Evolutionary conservation across 35 echinoderm and acorn worm genomes (phyloP), one percentile per base, ranked within the genome.

Genomic region (Apostichopus parvimensis): DNA sequence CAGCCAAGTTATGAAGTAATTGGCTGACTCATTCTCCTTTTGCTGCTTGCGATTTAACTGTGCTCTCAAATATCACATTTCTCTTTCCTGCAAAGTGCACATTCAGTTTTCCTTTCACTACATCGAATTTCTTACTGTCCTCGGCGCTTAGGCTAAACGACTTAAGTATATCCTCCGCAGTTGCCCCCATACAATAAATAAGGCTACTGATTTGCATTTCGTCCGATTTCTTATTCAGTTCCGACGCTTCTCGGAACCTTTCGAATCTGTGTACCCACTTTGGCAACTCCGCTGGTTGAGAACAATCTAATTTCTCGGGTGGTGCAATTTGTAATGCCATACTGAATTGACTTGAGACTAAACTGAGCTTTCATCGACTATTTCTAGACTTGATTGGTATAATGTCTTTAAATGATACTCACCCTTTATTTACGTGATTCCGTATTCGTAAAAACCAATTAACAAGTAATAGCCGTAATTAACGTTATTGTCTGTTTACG

Each of bases 271-370:
- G 77, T 11, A 79, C 22, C 77, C 77, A 79, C 45, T 79, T 23
- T 23, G 77, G 11, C 77, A 11, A 79, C 45, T 79, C 77, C 22
- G 21, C 77, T 79, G 77, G 77, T 53, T 79, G 21, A 10, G 22
- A 9, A 79, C 11, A 23, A 21, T 79, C 77, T 9, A 79, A 79
- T 79, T 23, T 23, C 10, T 79, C 77, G 11, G 77, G 77, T 14
- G 77, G 77, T 79, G 77, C 45, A 26, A 79, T 14, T 79, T 79
- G 77, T 9, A 79, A 79, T 21, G 62, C 62, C 62, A 66, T 66
- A 66, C 17, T 66, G 1, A 66, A 66, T 1, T 66, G 62, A 15
- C 9, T 8, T 1, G 9, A 66, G 62, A 15, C 62, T 25, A 25
- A 25, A 25, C 24, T 25, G 24, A 25, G 24, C 24, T 25, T 25